Base-by-base conservation (phyloP, 2,113 vertebrate species). In the Dromiciops gliroides region DNA sequence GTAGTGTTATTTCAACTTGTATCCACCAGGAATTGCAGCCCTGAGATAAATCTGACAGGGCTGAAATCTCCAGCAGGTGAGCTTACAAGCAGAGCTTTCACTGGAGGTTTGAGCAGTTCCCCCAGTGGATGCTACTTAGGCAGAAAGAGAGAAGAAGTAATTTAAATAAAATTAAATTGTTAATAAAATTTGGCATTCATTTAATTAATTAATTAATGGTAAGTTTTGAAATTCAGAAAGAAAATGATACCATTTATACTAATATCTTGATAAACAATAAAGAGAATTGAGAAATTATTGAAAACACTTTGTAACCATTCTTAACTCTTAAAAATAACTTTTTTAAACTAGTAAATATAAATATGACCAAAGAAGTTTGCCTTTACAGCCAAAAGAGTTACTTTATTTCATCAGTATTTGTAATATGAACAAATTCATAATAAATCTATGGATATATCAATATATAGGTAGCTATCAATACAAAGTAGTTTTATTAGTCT, bases 261-360 rank as follows among this genome's bases (percentile, higher is more conserved):
- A 90, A 31, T 23, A 50, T 92, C 44, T 92, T 9, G 49, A 49
- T 47, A 89, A 90, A 52, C 93, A 50, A 93, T 51, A 67, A 23
- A 22, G 48, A 92, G 67, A 90, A 89, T 93, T 94, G 10, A 90
- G 16, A 83, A 83, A 88, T 51, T 88, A 89, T 92, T 91, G 5
- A 95, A 94, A 89, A 9, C 25, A 51, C 67, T 83, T 12, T 93
- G 16, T 44, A n/a, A 44, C 19, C 3, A 28, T 44, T 44, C 14
- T 44, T 83, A 83, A 90, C 94, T 89, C 6, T 75, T 96, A 31
- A 94, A 94, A 94, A 48, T 56, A 47, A 23, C 1, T 44, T 91
- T 94, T 90, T 91, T 92, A 26, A 49, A 44, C 67, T 94, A 16
- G 12, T 92, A 94, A 90, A 24, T 88, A 95, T 93, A 94, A 96